Evolutionary conservation across 2,888 invertebrate species (phyloP), one percentile per base, ranked within the genome.

Genomic region (Glomeris marginata): DNA sequence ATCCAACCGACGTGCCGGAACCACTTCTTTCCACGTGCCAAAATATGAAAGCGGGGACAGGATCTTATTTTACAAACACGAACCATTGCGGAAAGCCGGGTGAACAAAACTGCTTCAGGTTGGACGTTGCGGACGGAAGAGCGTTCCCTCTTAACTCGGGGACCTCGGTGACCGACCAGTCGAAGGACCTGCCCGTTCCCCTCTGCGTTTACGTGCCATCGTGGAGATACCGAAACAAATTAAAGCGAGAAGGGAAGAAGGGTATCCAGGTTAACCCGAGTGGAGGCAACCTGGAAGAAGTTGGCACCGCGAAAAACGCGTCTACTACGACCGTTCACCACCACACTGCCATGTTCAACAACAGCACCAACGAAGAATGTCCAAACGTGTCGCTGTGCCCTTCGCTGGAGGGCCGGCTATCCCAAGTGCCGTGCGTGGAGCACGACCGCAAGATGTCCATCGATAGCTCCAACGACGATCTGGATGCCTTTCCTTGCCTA

Each of bases 371-470:
- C 41, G 51, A 47, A 45, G 58, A 58, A 41, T 64, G 63, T 51
- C 65, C 65, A 15, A 65, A 65, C 55, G 64, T 65, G 8, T 63
- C 64, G 2, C 52, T 64, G 15, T 64, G 63, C 11, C 64, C 65
- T 2, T 52, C 61, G 11, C 52, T 59, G 21, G 60, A 58, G 43
- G 60, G 63, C 41, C 54, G 62, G 22, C 55, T 63, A 28, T 57
- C 62, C 16, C 60, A 60, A 41, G 56, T 62, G 5, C 63, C 64
- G 15, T 60, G 62, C 38, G 60, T 62, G 41, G 63, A 62, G 43
- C 62, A 62, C 15, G 64, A 64, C 47, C 59, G 64, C 11, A 62
- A 63, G 36, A 44, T 51, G 5, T 56, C 57, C 36, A 51, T 55
- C 37, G 55, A 56, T 47, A 56, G 55, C 45, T 54, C 52, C n/a